Conservation (phyloP, 2,797 vertebrate species). For the Lithobates pipiens region DNA sequence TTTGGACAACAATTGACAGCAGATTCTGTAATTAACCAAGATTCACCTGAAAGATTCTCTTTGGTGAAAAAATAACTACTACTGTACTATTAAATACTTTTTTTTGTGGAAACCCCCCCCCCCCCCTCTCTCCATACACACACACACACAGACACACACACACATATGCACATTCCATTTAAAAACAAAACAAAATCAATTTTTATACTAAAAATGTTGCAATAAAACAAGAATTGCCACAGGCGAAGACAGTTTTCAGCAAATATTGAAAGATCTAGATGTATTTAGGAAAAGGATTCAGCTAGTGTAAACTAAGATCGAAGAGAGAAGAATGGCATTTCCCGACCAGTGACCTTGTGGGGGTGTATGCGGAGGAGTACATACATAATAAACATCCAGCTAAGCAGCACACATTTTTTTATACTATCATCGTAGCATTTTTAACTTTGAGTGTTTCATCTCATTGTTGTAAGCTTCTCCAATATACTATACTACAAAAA, state of each 20-base stretch:
- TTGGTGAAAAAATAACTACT: no score
- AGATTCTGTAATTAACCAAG: no score
- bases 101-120: no score
- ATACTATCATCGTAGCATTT: slow-evolving; percentile 50
- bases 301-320: slow-evolving; percentile 56
- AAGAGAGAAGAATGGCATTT: slow-evolving; percentile 60
- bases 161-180: no score
- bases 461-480: slow-evolving; percentile 18
- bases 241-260: slow-evolving; percentile 44
- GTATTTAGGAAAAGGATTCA: slow-evolving; percentile 45
- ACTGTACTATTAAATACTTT: no score
- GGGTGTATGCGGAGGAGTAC: slow-evolving; percentile 46
- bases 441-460: slow-evolving; percentile 48
- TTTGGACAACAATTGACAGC: no score
- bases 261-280: slow-evolving; percentile 49
- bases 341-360: slow-evolving; percentile 55
- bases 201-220: no score
- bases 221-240: neutral
- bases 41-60: no score
- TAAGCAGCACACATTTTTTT: slow-evolving; percentile 53
- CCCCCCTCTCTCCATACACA: no score
- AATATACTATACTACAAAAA: slow-evolving; percentile 24
- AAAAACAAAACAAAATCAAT: no score
- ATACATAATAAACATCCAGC: slow-evolving; percentile 42
- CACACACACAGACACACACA: no score